Evolutionary conservation across 2,888 invertebrate genomes (phyloP).

Genomic region (Parapristionchus giblindavisi): DNA sequence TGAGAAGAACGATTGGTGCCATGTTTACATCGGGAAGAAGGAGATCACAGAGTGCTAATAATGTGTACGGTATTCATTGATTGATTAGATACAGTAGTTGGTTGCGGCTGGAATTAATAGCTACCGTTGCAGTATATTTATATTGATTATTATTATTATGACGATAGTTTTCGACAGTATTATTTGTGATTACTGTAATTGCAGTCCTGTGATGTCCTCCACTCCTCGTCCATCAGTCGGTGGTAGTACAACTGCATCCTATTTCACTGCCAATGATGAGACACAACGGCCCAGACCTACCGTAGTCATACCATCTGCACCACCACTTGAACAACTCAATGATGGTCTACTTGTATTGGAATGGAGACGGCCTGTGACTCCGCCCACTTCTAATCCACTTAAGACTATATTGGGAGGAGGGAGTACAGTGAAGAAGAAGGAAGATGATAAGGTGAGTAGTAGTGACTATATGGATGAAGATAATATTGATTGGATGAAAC

Average conservation of each 20-base stretch:
- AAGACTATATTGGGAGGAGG: too few relatives aligned
- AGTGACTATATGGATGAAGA: not conserved
- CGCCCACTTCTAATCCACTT: not conserved
- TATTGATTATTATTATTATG: not conserved
- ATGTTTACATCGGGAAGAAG: constrained; percentile 11
- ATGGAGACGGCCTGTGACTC: constrained; percentile 5
- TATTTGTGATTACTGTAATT: not conserved
- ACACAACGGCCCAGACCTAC: not conserved
- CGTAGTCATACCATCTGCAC: not conserved
- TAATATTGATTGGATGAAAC: too few relatives aligned
- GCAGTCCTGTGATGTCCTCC: constrained; percentile 6
- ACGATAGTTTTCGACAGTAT: too few relatives aligned
- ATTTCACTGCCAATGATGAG: constrained; percentile 17
- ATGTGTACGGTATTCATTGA: constrained; percentile 15
- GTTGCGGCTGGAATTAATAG: too few relatives aligned
- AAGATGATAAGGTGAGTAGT: not conserved
- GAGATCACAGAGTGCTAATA: constrained; percentile 18
- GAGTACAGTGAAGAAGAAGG: not conserved
- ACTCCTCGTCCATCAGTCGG: constrained; percentile 24
- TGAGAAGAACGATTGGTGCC: constrained; percentile 19
- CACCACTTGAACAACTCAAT: too few relatives aligned
- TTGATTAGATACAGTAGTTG: too few relatives aligned
- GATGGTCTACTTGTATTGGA: not conserved
- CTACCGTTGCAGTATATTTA: not conserved
- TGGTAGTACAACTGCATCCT: constrained; percentile 4